A percentile compares a stretch with the other conserved stretches of the same genome.
Evolutionary conservation across 2,797 vertebrate genomes (phyloP).

Genomic region (Stomatorhinus walkeri): DNA sequence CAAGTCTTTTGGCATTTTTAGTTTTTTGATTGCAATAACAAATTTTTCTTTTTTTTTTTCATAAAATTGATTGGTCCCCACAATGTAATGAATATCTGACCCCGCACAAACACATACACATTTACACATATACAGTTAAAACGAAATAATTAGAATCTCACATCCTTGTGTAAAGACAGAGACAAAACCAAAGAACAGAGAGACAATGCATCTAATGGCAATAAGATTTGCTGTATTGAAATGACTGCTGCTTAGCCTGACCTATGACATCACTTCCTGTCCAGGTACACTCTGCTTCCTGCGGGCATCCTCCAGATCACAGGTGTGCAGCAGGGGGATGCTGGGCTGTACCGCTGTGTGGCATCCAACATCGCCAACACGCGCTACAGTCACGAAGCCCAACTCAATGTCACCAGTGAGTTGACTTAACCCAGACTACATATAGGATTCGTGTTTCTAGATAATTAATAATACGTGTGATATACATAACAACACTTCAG

Average conservation of each 20-base stretch:
- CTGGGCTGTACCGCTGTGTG: conserved; percentile 55
- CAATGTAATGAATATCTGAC: not conserved
- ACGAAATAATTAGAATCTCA: not conserved
- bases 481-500: not conserved
- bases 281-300: conserved; percentile 67
- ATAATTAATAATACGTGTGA: not conserved
- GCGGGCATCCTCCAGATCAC: conserved; percentile 66
- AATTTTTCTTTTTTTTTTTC: too few species aligned
- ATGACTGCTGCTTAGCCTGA: not conserved
- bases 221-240: not conserved
- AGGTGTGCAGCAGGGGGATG: conserved; percentile 45
- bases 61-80: not conserved
- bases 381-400: conserved; percentile 58
- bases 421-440: not conserved
- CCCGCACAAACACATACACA: not conserved
- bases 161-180: not conserved
- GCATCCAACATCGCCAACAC: conserved; percentile 60
- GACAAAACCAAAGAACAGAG: not conserved
- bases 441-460: not conserved
- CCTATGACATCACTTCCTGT: not conserved
- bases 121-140: not conserved
- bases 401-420: conserved; percentile 58
- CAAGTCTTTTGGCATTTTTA: not conserved
- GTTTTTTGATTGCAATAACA: not conserved
- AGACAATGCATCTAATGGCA: not conserved